Base-by-base conservation (phyloP, 2,797 vertebrate genomes). In the Propithecus deckenii region DNA sequence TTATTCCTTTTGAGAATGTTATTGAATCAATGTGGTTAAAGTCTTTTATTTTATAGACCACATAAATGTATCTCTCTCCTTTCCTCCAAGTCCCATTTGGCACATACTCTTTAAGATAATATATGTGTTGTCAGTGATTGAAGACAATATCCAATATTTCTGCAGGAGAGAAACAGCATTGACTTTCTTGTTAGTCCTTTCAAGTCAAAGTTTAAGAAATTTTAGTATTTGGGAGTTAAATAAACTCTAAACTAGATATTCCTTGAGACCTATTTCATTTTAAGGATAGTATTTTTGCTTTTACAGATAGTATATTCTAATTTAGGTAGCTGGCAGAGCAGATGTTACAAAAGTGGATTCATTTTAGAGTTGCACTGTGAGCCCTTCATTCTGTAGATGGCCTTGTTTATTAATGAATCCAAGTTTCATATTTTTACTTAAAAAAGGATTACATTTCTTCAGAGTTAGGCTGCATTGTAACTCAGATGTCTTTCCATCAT, bases 171-270 rank as follows among this genome's bases (percentile, higher is more conserved):
- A 12, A 25, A 57, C 1, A 80, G 5, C 30, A 61, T 91, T 91
- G 69, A 69, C 23, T 91, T 87, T 96, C 71, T 63, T 83, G 72
- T 81, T 96, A 94, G 86, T 94, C 55, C 59, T 97, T 94, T 81
- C 89, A 96, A 95, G 43, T 79, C 30, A 63, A 97, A 96, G 63
- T 88, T 95, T 67, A 97, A 94, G 87, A 80, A 71, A 74, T 88
- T 85, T 65, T 63, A 95, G 4, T 91, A 88, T 94, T 84, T 63
- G 7, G 71, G 61, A 79, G 38, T 80, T 59, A 43, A 85, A 91
- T 90, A 15, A 79, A 61, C 83, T 78, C 32, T 94, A 97, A 97
- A 65, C 38, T 72, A 86, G 83, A 93, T 92, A 30, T 59, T 97
- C 85, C 83, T 96, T 91, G 94, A 97, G 38, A 46, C 85, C 48